Base-by-base conservation (phyloP, 2,797 vertebrate genomes). In the Anolis apletophallus region DNA sequence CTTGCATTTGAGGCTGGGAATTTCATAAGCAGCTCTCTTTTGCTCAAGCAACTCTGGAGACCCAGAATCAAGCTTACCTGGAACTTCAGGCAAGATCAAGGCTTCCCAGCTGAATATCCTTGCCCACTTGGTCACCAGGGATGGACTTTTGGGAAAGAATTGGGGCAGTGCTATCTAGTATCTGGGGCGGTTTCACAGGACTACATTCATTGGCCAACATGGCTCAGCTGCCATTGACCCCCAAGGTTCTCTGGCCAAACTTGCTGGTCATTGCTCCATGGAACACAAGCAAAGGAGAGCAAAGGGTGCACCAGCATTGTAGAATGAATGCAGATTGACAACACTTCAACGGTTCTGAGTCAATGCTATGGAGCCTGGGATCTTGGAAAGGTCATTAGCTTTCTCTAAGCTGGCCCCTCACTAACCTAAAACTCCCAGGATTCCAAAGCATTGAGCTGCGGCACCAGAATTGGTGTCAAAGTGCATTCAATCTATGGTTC, bases 11-110 rank as follows among this genome's bases (percentile, higher is more conserved):
- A 21, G 59, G 1, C n/a, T 19, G 26, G 5, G 13, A 16, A 5
- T 68, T 80, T 76, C 79, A 40, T 79, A 81, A 68, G 59, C 40
- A 75, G 68, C 71, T 29, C 50, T 86, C 79, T 68, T 81, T 81
- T 81, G 32, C 79, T 68, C 54, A 72, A 55, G 57, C n/a, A n/a
- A n/a, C n/a, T n/a, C n/a, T 23, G 7, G 21, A 61, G 59, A 61
- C 21, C 6, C 59, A 61, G 17, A 59, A 10, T 68, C 67, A 68
- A 2, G 59, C 59, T 71, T 50, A 72, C 80, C 80, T 55, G 68
- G 11, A 54, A 34, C 55, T 69, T 69, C 9, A 26, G 46, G 7
- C 3, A 7, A 46, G 46, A 46, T 46, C 46, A 46, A 46, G 59
- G 1, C 59, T 61, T 6, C 32, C 36, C 8, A 26, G 16, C 5